Evolutionary conservation across 2,888 invertebrate species (phyloP), one percentile per base, ranked within the genome.

Genomic region (Aphodius sticticus): DNA sequence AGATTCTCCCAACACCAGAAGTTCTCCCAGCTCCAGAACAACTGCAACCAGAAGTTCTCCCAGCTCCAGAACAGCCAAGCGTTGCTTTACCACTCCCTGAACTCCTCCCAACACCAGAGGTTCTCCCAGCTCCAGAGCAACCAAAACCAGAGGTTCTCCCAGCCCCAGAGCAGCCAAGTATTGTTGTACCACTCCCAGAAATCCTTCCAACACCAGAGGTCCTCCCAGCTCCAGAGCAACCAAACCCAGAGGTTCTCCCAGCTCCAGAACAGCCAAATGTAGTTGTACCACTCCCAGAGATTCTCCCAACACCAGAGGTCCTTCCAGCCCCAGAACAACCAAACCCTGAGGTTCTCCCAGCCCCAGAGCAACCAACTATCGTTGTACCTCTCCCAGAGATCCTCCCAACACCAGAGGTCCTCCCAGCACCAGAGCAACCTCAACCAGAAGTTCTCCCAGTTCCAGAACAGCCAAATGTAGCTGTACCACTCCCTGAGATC

Each of bases 1-100:
- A 76, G 69, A 69, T 26, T n/a, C 26, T 77, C 6, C 77, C 77
- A 69, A 7, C 15, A 71, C 77, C 77, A 15, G 26, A 77, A 4
- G 77, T 16, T n/a, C 71, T 36, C 38, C 36, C 35, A 71, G 26
- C 38, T 9, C 7, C 15, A 69, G 53, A 15, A 53, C 69, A 38
- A 53, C 35, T 16, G 15, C 6, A 16, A 16, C 71, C 35, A 16
- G 26, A 26, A 16, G 71, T 26, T 71, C 14, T 16, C 12, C 71
- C 71, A 35, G 71, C 16, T 12, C 71, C 71, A 71, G 71, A 71
- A 16, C 15, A 71, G 12, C 71, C 71, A 71, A 12, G 15, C 12
- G 3, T 26, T 2, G 26, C 3, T 26, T 1, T 26, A 26, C 26
- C 26, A 26, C 26, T 26, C 3, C 6, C 35, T 0, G 71, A 71